A percentile compares a stretch with the other conserved stretches of the same genome.
phyloP scores from a whole-genome alignment of 2,888 invertebrate species.

The Drosophila kambysellisi region DNA sequence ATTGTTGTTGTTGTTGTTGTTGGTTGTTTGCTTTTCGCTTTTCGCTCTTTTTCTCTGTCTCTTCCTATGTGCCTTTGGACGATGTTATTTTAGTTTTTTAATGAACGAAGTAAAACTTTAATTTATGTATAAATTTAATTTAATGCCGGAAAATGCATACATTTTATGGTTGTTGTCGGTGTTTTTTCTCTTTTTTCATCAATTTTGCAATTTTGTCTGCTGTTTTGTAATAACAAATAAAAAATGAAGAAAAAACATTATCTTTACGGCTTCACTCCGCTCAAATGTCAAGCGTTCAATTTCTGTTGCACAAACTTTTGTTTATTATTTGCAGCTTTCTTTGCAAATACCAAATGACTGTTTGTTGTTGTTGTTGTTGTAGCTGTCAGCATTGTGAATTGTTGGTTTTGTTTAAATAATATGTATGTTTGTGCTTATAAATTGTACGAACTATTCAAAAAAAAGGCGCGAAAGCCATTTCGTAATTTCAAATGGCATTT shows the following conservation, averaged over 20 bases:
- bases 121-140: slow-evolving; percentile 81
- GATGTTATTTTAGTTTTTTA: slow-evolving; percentile 50
- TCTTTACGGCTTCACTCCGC: slow-evolving; percentile 24
- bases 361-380: slow-evolving; percentile 3
- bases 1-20: slow-evolving; percentile 20
- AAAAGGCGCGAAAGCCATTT: slow-evolving; percentile 30
- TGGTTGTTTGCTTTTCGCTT: neutral
- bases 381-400: neutral
- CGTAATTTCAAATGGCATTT: slow-evolving; percentile 50
- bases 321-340: slow-evolving; percentile 47
- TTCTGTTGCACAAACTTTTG: slow-evolving; percentile 32
- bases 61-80: slow-evolving; percentile 37
- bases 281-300: slow-evolving; percentile 61
- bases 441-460: slow-evolving; percentile 36
- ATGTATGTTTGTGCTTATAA: slow-evolving; percentile 31
- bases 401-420: slow-evolving; percentile 60
- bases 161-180: slow-evolving; percentile 39
- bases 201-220: slow-evolving; percentile 37
- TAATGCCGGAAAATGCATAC: slow-evolving; percentile 79
- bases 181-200: slow-evolving; percentile 7
- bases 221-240: slow-evolving; percentile 58
- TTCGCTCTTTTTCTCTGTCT: slow-evolving; percentile 13
- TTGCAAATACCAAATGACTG: slow-evolving; percentile 37
- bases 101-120: slow-evolving; percentile 81
- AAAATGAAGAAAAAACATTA: slow-evolving; percentile 18